Base-by-base conservation (phyloP, 2,888 invertebrate genomes). In the Leptopilina syphax region DNA sequence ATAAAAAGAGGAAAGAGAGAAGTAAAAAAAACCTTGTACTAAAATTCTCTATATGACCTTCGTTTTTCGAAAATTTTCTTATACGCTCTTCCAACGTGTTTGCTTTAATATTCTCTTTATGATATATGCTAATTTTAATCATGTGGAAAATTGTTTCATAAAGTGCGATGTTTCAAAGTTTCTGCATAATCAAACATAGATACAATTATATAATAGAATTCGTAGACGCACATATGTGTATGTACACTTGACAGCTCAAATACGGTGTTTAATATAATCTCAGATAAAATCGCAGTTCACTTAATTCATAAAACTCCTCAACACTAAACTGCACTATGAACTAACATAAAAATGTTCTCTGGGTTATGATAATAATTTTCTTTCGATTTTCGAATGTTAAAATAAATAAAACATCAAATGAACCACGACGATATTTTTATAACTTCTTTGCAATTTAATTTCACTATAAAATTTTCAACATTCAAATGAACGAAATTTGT, bases 121-220 rank as follows among this genome's bases (percentile, higher is more conserved):
- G 50, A 50, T 24, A 18, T 63, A 63, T 63, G 63, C 63, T 63
- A 63, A 63, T 63, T 63, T 63, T 63, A 63, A 63, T 63, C 63
- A 63, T 24, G 8, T 24, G 63, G 24, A 24, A 63, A 63, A 63
- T 63, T 63, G 24, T 63, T 65, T 9, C 10, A 65, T 34, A 65
- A 65, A 50, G 50, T 65, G 13, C 27, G 3, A 27, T 12, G 24
- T 13, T 18, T 68, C 68, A 18, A 68, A 24, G 47, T 50, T 70
- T 54, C 24, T 10, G 24, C 50, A 27, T 70, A 24, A 27, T 18
- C 50, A 50, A 50, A 63, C 24, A 63, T 63, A 27, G 7, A 70
- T 12, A 24, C 54, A 70, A 54, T 70, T 54, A 54, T 50, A 47
- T 68, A 68, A 68, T 68, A 68, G 1, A 34, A 47, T 44, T 44